A percentile compares a stretch with the other conserved stretches of the same genome.
phyloP scores from a whole-genome alignment of 2,797 vertebrate species.

The Microhierax caerulescens region DNA sequence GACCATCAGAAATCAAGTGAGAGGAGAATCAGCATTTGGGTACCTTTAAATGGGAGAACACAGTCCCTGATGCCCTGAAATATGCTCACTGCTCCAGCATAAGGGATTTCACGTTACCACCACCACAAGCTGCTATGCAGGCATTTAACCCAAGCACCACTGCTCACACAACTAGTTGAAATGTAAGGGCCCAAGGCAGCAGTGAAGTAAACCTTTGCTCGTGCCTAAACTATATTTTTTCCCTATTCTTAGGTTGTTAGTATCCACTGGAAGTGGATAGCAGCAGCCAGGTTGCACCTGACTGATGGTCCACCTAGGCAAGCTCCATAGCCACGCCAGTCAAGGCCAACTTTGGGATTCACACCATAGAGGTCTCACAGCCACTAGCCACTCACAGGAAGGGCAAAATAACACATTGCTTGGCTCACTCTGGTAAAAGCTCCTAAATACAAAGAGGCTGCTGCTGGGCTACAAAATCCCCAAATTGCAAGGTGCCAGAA shows the following conservation, averaged over 20 bases:
- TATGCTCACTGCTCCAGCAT: accelerated
- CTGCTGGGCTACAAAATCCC: not conserved
- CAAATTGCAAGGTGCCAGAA: not conserved
- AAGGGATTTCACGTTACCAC: not conserved
- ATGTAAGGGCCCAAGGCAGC: not conserved
- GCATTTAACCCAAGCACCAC: not conserved
- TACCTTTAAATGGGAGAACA: not conserved
- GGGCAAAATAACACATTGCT: not conserved
- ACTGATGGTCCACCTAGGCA: not conserved
- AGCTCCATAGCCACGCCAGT: not conserved
- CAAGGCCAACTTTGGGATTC: not conserved
- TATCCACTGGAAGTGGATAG: not conserved
- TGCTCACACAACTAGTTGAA: not conserved
- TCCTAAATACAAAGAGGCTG: not conserved
- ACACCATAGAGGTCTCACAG: not conserved
- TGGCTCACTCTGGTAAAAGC: not conserved
- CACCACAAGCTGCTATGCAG: not conserved
- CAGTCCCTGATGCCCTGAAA: not conserved
- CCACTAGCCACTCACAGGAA: not conserved
- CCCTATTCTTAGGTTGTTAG: not conserved
- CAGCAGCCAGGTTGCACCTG: not conserved
- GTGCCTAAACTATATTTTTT: not conserved
- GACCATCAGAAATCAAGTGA: not conserved
- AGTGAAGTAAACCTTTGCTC: not conserved
- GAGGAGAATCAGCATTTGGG: not conserved